Evolutionary conservation across 2,113 vertebrate genomes (phyloP).

Genomic region (Lophotis ruficrista): DNA sequence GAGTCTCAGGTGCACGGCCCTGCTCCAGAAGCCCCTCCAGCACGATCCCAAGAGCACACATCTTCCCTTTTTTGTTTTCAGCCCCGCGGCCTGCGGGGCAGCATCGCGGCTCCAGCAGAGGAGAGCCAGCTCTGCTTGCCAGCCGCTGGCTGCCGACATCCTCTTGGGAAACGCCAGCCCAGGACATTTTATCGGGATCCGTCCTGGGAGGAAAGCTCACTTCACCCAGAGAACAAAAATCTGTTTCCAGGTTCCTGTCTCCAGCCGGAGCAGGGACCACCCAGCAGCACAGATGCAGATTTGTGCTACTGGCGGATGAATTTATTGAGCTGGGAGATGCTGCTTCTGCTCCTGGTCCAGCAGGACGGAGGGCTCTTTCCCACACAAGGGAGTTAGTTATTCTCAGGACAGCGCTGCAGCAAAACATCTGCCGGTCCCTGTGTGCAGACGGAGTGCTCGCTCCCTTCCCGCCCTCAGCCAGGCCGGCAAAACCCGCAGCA

Average conservation of each 20-base stretch:
- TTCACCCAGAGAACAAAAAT: not conserved
- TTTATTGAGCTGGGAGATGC: slow-evolving; percentile 22
- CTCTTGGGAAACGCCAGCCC: not conserved
- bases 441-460: not conserved
- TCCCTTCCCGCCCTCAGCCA: not conserved
- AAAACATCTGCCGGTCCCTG: not conserved
- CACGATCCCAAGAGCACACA: accelerated
- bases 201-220: not conserved
- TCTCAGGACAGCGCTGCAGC: not conserved
- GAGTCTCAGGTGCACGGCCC: accelerated
- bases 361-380: not conserved
- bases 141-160: accelerated
- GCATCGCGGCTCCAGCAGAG: accelerated
- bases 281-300: not conserved
- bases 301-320: slow-evolving; percentile 10
- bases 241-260: not conserved
- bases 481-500: not conserved
- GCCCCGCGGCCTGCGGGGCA: accelerated
- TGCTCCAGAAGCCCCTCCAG: not conserved
- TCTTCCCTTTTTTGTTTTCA: not conserved
- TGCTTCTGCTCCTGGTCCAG: slow-evolving; percentile 21
- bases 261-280: slow-evolving; percentile 27
- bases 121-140: not conserved
- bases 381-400: slow-evolving; percentile 36
- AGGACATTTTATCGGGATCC: not conserved